Conservation (phyloP, 2,113 vertebrate genomes). For the Clinocottus analis region DNA sequence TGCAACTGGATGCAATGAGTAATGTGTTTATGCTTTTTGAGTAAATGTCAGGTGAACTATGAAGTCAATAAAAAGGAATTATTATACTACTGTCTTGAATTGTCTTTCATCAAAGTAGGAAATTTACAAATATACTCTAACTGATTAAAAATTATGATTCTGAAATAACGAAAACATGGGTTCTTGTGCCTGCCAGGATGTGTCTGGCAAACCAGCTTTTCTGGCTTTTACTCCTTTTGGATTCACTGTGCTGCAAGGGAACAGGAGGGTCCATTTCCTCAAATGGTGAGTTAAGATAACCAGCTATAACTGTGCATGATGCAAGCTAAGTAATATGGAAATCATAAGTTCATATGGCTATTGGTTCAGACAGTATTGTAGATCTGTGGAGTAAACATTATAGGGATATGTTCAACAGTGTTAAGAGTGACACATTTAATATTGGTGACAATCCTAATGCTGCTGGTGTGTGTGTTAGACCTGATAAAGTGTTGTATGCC, state of each 20-base stretch:
- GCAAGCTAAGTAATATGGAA: no score
- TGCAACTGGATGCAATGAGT: background rate
- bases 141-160: background rate
- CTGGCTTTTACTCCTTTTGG: constrained; percentile 97
- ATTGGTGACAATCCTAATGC: no score
- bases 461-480: no score
- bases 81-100: background rate
- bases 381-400: no score
- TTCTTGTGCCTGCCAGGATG: constrained; percentile 85
- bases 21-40: background rate
- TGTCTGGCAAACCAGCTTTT: constrained; percentile 95
- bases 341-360: no score
- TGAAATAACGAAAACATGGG: background rate
- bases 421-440: no score
- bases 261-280: constrained; percentile 95
- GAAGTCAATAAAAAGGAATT: background rate
- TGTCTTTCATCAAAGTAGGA: background rate
- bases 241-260: constrained; percentile 97
- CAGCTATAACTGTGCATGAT: background rate
- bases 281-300: constrained; percentile 89
- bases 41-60: background rate
- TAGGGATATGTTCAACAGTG: no score
- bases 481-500: no score
- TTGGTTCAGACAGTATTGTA: no score
- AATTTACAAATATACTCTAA: background rate